phyloP scores from a whole-genome alignment of 1,140 invertebrate genomes.

The Zelostemma sp. region DNA sequence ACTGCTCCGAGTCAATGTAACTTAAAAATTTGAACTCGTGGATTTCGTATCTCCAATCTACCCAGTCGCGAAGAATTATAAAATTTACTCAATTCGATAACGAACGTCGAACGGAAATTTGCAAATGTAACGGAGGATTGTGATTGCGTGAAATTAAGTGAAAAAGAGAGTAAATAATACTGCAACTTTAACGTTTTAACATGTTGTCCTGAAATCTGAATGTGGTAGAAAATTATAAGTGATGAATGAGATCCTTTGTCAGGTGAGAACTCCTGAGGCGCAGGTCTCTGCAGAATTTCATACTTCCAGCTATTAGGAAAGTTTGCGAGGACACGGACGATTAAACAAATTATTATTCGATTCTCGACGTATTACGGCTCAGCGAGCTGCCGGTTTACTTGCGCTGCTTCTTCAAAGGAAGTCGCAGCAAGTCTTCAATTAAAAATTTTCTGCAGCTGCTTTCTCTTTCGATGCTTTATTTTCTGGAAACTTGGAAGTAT shows the following conservation, averaged over 20 bases:
- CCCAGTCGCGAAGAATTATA: constrained; percentile 5
- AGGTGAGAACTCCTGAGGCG: constrained; percentile 26
- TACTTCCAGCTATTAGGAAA: constrained; percentile 50
- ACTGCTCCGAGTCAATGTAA: too few relatives aligned
- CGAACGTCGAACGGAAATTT: too few relatives aligned
- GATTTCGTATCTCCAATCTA: too few relatives aligned
- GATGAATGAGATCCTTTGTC: constrained; percentile 27
- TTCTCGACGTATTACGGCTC: constrained; percentile 39
- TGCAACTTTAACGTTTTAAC: too few relatives aligned
- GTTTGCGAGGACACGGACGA: constrained; percentile 47
- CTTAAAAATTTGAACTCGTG: too few relatives aligned
- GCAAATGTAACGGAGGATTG: too few relatives aligned
- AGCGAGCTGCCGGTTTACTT: constrained; percentile 41
- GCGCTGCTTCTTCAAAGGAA: constrained; percentile 42
- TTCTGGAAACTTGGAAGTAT: constrained; percentile 38
- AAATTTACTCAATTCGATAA: too few relatives aligned
- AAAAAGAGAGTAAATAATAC: too few relatives aligned
- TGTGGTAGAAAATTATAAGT: not conserved
- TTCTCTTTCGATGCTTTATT: constrained; percentile 36
- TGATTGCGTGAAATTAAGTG: too few relatives aligned
- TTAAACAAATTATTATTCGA: constrained; percentile 57
- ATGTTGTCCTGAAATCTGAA: not conserved
- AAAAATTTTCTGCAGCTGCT: constrained; percentile 39
- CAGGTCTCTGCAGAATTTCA: constrained; percentile 36
- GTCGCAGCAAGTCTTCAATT: constrained; percentile 38